A percentile compares a stretch with the other conserved stretches of the same genome.
Conservation (phyloP, 1,140 invertebrate genomes). For the Drosophila murphyi region DNA sequence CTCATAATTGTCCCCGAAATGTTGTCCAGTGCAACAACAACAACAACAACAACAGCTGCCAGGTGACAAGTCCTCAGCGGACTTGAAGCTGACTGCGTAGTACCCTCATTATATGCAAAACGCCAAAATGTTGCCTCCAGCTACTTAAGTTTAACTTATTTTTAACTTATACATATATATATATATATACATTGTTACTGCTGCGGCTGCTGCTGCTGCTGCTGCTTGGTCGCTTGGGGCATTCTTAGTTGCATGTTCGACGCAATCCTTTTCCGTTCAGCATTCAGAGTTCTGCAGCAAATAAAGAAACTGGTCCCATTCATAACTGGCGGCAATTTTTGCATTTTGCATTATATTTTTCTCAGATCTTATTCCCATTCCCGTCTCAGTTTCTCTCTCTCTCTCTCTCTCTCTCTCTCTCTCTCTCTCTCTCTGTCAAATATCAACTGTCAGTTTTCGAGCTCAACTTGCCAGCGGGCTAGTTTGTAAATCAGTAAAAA, state of each 20-base stretch:
- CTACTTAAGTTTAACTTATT: conserved; percentile 82
- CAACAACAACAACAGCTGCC: conserved; percentile 27
- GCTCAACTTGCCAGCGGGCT: conserved; percentile 67
- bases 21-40: conserved; percentile 2
- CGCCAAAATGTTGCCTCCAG: conserved; percentile 60
- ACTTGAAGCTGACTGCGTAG: conserved; percentile 17
- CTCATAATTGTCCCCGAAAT: conserved; percentile 71
- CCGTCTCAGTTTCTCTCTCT: conserved; percentile 19
- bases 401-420: neutral
- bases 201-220: conserved; percentile 9
- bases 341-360: conserved; percentile 79
- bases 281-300: conserved; percentile 44
- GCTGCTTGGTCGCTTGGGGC: conserved; percentile 39
- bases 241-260: conserved; percentile 80
- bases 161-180: conserved; percentile 77
- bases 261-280: conserved; percentile 75
- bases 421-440: conserved; percentile 35
- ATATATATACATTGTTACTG: conserved; percentile 23
- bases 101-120: conserved; percentile 82
- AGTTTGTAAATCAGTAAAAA: conserved; percentile 83
- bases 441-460: conserved; percentile 81
- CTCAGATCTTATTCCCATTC: conserved; percentile 35
- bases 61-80: conserved; percentile 68
- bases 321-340: conserved; percentile 79
- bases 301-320: conserved; percentile 81